Evolutionary conservation across 2,888 invertebrate genomes (phyloP).

Genomic region (Lymantria monacha): DNA sequence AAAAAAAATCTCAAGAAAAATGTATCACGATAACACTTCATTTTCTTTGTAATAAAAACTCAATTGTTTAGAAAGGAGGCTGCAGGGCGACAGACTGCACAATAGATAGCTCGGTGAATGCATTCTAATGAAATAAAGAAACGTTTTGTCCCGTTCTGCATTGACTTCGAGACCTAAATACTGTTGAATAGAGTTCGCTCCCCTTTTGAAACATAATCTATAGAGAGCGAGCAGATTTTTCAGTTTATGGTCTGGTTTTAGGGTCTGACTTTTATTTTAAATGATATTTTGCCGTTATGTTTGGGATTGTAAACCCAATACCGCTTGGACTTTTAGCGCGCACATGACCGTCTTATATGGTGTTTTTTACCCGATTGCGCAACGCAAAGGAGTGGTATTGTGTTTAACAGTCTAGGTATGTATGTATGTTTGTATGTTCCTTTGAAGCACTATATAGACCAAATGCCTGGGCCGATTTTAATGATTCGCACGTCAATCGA

Average conservation of each 20-base stretch:
- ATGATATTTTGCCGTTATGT: no score
- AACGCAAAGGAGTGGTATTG: no score
- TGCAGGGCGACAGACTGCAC: slow-evolving; percentile 37
- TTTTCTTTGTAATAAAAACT: slow-evolving; percentile 34
- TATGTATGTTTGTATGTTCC: no score
- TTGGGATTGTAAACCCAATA: no score
- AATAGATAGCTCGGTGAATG: slow-evolving; percentile 48
- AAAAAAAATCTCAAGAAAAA: slow-evolving; percentile 8
- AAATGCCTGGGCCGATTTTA: no score
- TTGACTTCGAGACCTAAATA: slow-evolving; percentile 54
- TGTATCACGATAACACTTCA: slow-evolving; percentile 24
- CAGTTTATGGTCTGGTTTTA: not conserved
- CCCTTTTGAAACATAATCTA: slow-evolving; percentile 18
- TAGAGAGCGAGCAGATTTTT: slow-evolving; percentile 19
- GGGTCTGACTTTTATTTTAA: not conserved
- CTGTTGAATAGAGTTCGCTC: slow-evolving; percentile 36
- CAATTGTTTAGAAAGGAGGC: slow-evolving; percentile 49
- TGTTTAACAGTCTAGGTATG: no score
- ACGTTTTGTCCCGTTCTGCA: slow-evolving; percentile 57
- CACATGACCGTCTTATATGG: no score
- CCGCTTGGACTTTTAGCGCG: no score
- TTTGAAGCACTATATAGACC: no score
- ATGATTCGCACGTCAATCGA: no score
- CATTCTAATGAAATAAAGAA: slow-evolving; percentile 71
- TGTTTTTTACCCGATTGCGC: no score